A percentile compares a stretch with the other conserved stretches of the same genome.
Evolutionary conservation across 30 jellyfish, hydroid and myxozoan genomes (phyloP).

Genomic region (Chironex yamaguchii): DNA sequence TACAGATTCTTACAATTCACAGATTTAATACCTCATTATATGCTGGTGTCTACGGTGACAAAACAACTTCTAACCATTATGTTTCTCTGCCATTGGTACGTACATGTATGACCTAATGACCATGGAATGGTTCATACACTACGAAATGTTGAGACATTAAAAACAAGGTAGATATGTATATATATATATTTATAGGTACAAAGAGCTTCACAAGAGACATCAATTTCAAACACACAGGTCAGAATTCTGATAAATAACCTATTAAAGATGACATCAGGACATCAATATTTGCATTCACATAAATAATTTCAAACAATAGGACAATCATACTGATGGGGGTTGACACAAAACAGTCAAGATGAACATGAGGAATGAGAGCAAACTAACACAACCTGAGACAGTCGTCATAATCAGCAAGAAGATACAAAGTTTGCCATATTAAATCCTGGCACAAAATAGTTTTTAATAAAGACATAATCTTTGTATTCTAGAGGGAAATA

Average conservation of each 20-base stretch:
- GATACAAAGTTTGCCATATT: too few species aligned
- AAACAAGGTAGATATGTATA: not conserved
- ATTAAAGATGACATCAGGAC: not conserved
- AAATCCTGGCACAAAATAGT: too few species aligned
- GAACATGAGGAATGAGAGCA: not conserved
- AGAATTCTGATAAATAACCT: not conserved
- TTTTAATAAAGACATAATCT: too few species aligned
- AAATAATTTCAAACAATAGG: too few species aligned
- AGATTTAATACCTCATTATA: not conserved
- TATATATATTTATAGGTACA: too few species aligned
- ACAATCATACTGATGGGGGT: not conserved
- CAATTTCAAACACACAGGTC: not conserved
- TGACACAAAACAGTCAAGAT: too few species aligned
- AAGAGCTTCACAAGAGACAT: not conserved
- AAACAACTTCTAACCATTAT: too few species aligned
- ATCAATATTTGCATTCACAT: not conserved
- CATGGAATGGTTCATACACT: not conserved
- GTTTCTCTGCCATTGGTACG: not conserved
- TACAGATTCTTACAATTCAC: not conserved
- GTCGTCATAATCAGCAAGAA: too few species aligned
- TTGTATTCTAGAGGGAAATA: too few species aligned
- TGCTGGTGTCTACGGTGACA: not conserved
- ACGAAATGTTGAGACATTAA: too few species aligned
- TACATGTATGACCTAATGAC: not conserved
- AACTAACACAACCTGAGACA: not conserved